Evolutionary conservation across 1,140 invertebrate species (phyloP), one percentile per base, ranked within the genome.

Genomic region (Lepidostoma basale): DNA sequence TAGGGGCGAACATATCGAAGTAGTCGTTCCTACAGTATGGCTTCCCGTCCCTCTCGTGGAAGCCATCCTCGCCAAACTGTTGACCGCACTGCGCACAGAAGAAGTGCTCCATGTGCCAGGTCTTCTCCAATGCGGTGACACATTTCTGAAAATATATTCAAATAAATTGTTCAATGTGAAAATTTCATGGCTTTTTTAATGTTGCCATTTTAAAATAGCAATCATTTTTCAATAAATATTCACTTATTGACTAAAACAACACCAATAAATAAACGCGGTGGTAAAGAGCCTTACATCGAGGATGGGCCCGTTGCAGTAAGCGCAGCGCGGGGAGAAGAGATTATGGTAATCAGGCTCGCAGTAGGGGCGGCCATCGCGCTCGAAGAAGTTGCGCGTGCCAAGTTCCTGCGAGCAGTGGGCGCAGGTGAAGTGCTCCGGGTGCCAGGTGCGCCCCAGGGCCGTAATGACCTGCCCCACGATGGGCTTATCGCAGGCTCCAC

Each of bases 101-200:
- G 87, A 99, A 99, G 83, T 99, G 97, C 80, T 99, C 97, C 67
- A 96, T 97, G 81, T 99, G 98, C 96, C 97, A 99, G 42, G 97
- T 99, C 79, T 96, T 96, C 76, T 98, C 97, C 77, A 99, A 82
- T 1, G 98, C 98, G 0, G 96, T 99, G 30, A 99, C 95, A 83
- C 97, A 99, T 96, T 98, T 98, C 96, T 98, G 84, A 36, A 86
- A 86, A 73, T 69, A 45, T 36, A 3, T n/a, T n/a, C n/a, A n/a
- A n/a, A n/a, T n/a, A n/a, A n/a, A n/a, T n/a, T n/a, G n/a, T n/a
- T n/a, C n/a, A n/a, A n/a, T n/a, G n/a, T n/a, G n/a, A n/a, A n/a
- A n/a, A n/a, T n/a, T n/a, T n/a, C n/a, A n/a, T n/a, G n/a, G n/a
- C n/a, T n/a, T n/a, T n/a, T n/a, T n/a, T n/a, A n/a, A n/a, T n/a